These are phyloP conservation scores for Labeo rohita DNA, from an alignment of 2,113 vertebrate genomes.

Conservation along the genomic window DNA sequence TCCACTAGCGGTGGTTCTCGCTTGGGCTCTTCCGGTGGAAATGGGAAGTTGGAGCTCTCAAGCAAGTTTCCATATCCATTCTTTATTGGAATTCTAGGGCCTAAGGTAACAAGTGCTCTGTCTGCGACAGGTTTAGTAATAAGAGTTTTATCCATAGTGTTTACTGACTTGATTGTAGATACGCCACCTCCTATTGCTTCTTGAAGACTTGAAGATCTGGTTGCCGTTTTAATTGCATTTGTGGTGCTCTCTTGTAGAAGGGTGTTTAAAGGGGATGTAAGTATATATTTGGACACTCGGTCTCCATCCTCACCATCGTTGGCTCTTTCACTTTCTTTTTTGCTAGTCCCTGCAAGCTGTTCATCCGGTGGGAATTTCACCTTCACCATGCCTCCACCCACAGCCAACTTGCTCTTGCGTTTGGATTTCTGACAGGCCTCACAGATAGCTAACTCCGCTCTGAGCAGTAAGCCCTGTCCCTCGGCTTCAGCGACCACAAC, in stretches of 20 bases:
- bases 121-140: constrained; percentile 26
- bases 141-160: neutral
- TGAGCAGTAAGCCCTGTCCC: constrained; percentile 81
- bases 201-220: constrained; percentile 35
- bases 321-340: constrained; percentile 52
- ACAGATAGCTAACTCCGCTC: constrained; percentile 88
- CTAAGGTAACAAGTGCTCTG: constrained; percentile 36
- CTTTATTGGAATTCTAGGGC: constrained; percentile 53
- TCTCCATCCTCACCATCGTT: constrained; percentile 62
- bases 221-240: constrained; percentile 42
- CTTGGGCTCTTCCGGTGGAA: constrained; percentile 72
- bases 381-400: constrained; percentile 77
- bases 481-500: constrained; percentile 78
- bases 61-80: constrained; percentile 70
- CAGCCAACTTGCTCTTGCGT: constrained; percentile 84
- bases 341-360: constrained; percentile 40
- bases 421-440: constrained; percentile 93
- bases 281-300: constrained; percentile 55
- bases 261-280: constrained; percentile 63
- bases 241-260: constrained; percentile 60
- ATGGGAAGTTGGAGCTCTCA: constrained; percentile 75
- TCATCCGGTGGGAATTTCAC: constrained; percentile 78
- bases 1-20: constrained; percentile 67
- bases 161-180: constrained; percentile 50
- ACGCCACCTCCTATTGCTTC: constrained; percentile 34